Evolutionary conservation across 2,888 invertebrate species (phyloP).

Genomic region (Eristalinus sepulchralis): DNA sequence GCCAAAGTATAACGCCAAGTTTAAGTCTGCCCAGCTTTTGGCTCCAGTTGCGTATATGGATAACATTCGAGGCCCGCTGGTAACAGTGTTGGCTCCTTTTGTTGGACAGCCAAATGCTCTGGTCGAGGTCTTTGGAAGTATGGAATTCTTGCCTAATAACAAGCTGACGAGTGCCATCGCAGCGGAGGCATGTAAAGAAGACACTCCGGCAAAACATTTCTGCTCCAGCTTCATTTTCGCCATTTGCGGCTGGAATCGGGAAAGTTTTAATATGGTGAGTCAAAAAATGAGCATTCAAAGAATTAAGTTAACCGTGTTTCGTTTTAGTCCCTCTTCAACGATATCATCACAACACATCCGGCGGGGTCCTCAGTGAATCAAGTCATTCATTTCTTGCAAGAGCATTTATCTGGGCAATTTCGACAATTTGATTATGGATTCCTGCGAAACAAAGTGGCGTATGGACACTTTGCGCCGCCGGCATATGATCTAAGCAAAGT

Average conservation of each 20-base stretch:
- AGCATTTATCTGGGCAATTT: constrained; percentile 77
- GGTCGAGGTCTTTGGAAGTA: constrained; percentile 77
- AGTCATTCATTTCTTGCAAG: constrained; percentile 79
- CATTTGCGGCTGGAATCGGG: constrained; percentile 77
- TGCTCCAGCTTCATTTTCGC: constrained; percentile 77
- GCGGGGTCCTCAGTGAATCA: constrained; percentile 79
- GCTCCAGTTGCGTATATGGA: constrained; percentile 87
- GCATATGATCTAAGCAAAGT: constrained; percentile 77
- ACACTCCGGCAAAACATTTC: constrained; percentile 74
- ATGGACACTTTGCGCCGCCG: constrained; percentile 77
- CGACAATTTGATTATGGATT: constrained; percentile 78
- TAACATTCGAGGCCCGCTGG: constrained; percentile 80
- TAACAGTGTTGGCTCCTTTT: constrained; percentile 80
- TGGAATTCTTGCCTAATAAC: constrained; percentile 85
- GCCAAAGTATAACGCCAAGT: constrained; percentile 85
- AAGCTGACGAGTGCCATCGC: constrained; percentile 75
- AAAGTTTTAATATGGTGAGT: constrained; percentile 29
- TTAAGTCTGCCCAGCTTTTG: constrained; percentile 86
- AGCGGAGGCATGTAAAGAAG: constrained; percentile 84
- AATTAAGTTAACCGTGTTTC: neutral
- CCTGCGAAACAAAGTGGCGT: constrained; percentile 75
- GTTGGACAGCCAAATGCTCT: constrained; percentile 77
- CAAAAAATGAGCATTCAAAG: neutral
- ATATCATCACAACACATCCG: constrained; percentile 78
- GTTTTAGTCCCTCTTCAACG: constrained; percentile 75